These are phyloP conservation scores for Drosophila pseudoobscura DNA, from an alignment of 1,140 invertebrate genomes.

Conservation along the genomic window DNA sequence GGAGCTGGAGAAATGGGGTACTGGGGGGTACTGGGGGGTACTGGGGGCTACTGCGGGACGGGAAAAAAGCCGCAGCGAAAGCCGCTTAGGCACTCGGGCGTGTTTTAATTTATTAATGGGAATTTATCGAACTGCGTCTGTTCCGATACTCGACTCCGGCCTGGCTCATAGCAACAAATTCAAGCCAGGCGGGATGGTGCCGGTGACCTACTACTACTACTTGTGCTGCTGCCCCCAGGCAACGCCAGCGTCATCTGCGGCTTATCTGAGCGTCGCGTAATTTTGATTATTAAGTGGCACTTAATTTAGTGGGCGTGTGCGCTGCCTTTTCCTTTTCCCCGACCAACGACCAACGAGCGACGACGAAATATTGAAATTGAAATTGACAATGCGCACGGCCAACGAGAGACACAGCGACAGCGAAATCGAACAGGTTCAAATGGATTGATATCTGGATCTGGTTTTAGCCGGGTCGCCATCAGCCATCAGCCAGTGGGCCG, in stretches of 20 bases:
- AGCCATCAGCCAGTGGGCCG: neutral
- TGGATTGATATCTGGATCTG: constrained; percentile 51
- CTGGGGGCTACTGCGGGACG: neutral
- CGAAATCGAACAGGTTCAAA: constrained; percentile 53
- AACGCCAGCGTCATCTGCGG: constrained; percentile 32
- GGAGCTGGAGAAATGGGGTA: constrained; percentile 9
- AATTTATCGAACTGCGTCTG: constrained; percentile 61
- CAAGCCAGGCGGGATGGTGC: constrained; percentile 6
- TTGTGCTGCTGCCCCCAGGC: neutral
- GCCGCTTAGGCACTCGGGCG: constrained; percentile 66
- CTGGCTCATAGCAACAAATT: constrained; percentile 27
- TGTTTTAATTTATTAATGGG: constrained; percentile 80
- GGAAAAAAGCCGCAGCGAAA: constrained; percentile 54
- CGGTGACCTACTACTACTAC: constrained; percentile 42
- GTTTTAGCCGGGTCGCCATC: constrained; percentile 15
- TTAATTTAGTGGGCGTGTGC: constrained; percentile 77
- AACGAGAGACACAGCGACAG: constrained; percentile 10
- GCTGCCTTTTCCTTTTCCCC: constrained; percentile 44
- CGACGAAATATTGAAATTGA: constrained; percentile 72
- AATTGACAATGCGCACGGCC: constrained; percentile 38
- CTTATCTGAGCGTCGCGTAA: constrained; percentile 74
- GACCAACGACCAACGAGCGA: neutral
- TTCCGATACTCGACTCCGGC: neutral
- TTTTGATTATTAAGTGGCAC: constrained; percentile 81
- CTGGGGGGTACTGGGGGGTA: neutral